Evolutionary conservation across 2,113 vertebrate species (phyloP).

Genomic region (Danio rerio): GRCz12tu NC_133179.1:12681501-12682000

Average conservation of each 20-base stretch:
- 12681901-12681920: too few species aligned
- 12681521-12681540: slow-evolving; percentile 60
- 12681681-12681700: slow-evolving; percentile 47
- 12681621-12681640: slow-evolving; percentile 41
- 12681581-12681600: slow-evolving; percentile 53
- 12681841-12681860: background rate
- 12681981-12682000: too few species aligned
- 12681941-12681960: too few species aligned
- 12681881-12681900: background rate
- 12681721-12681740: slow-evolving; percentile 40
- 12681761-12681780: background rate
- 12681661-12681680: slow-evolving; percentile 55
- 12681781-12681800: background rate
- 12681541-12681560: slow-evolving; percentile 61
- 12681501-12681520: slow-evolving; percentile 52
- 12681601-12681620: slow-evolving; percentile 49
- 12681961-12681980: background rate
- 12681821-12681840: background rate
- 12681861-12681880: background rate
- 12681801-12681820: background rate
- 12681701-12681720: slow-evolving; percentile 42
- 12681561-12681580: slow-evolving; percentile 58
- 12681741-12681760: background rate
- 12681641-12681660: slow-evolving; percentile 54
- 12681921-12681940: too few species aligned